phyloP scores from a whole-genome alignment of 2,113 vertebrate species.

The Sinocyclocheilus anophthalmus region DNA sequence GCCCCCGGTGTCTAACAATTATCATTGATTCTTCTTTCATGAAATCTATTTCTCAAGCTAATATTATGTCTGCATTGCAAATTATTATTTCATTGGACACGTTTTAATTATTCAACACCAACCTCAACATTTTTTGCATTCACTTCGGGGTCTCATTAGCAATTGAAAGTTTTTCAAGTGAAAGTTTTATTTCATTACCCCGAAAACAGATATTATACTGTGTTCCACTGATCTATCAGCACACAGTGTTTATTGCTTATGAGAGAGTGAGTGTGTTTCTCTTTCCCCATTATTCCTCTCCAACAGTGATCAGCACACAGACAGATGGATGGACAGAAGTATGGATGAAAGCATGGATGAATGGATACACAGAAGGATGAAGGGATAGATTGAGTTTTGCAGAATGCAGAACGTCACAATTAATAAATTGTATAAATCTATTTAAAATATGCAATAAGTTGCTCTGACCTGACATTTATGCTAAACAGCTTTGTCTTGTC shows the following conservation, averaged over 20 bases:
- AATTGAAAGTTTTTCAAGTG: constrained; percentile 70
- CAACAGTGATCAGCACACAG: constrained; percentile 14
- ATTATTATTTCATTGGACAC: constrained; percentile 51
- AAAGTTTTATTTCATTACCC: constrained; percentile 75
- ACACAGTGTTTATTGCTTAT: constrained; percentile 36
- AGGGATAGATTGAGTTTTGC: background rate
- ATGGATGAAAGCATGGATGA: background rate
- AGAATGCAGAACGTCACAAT: background rate
- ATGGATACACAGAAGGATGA: constrained; percentile 2
- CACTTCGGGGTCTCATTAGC: constrained; percentile 74
- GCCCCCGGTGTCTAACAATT: constrained; percentile 32
- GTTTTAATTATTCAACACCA: constrained; percentile 54
- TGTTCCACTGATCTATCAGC: constrained; percentile 68
- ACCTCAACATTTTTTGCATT: constrained; percentile 60
- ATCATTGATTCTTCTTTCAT: constrained; percentile 36
- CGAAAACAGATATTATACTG: constrained; percentile 70
- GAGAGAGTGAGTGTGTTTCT: background rate
- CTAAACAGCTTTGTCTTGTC: background rate
- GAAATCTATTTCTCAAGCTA: constrained; percentile 60
- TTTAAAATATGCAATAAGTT: background rate
- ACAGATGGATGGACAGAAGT: background rate
- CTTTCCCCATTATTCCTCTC: constrained; percentile 39
- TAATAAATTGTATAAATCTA: background rate
- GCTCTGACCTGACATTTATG: background rate
- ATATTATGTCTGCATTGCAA: constrained; percentile 49